These are phyloP conservation scores for Andrena trimmerana DNA, from an alignment of 2,888 invertebrate genomes.

Conservation along the genomic window DNA sequence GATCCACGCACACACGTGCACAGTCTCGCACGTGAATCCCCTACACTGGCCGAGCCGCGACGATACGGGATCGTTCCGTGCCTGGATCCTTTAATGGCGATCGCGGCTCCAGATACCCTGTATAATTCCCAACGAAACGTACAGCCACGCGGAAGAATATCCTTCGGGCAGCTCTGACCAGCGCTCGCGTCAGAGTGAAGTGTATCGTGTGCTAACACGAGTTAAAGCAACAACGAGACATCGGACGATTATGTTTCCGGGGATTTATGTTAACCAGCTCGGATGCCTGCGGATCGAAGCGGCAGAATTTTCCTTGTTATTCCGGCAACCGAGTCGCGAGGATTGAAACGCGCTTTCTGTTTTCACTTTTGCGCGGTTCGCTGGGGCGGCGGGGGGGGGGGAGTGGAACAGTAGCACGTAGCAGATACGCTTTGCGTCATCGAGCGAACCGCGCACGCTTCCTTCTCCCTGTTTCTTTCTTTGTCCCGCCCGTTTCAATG, in stretches of 20 bases:
- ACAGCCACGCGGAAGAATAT: conserved; percentile 21
- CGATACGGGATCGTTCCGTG: conserved; percentile 40
- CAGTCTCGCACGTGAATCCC: conserved; percentile 13
- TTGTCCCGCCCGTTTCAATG: conserved; percentile 19
- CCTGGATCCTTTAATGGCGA: conserved; percentile 55
- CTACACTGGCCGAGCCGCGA: conserved; percentile 18
- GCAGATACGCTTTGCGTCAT: conserved; percentile 8
- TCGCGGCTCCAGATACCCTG: conserved; percentile 43
- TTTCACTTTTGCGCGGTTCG: too few species aligned
- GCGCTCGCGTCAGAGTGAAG: too few species aligned
- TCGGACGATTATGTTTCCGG: too few species aligned
- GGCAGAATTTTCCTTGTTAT: neutral
- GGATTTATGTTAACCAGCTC: too few species aligned
- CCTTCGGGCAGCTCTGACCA: neutral
- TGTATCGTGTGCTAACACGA: too few species aligned
- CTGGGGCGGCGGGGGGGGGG: too few species aligned
- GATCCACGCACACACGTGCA: conserved; percentile 15
- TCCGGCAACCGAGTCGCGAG: too few species aligned
- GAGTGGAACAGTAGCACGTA: neutral
- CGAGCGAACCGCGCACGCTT: conserved; percentile 6
- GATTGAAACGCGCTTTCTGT: too few species aligned
- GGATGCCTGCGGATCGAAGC: too few species aligned
- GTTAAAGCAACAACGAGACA: too few species aligned
- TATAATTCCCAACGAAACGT: conserved; percentile 31
- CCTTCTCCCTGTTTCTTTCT: conserved; percentile 10